phyloP scores from a whole-genome alignment of 2,113 vertebrate genomes.

The Callionymus lyra region DNA sequence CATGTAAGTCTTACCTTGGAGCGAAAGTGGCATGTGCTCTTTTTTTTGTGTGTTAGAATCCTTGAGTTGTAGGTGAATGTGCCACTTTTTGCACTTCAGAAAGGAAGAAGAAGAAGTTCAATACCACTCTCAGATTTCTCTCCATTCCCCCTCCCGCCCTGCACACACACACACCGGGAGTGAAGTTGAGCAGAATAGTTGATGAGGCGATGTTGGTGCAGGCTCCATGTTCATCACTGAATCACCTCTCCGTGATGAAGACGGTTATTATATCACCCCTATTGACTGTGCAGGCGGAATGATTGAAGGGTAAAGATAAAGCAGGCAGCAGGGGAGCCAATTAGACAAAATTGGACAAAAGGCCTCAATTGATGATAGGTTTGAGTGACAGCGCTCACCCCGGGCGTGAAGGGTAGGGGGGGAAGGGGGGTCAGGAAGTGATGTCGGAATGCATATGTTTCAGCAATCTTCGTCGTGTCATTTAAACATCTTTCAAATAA shows the following conservation, averaged over 20 bases:
- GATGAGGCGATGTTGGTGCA: constrained; percentile 35
- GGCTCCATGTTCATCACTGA: constrained; percentile 48
- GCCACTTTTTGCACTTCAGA: constrained; percentile 23
- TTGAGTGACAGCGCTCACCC: constrained; percentile 61
- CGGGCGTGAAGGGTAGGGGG: constrained; percentile 12
- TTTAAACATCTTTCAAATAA: no score
- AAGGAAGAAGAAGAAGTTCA: constrained; percentile 33
- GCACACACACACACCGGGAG: constrained; percentile 10
- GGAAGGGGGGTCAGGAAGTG: constrained; percentile 1
- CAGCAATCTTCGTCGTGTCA: no score
- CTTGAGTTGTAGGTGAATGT: constrained; percentile 12
- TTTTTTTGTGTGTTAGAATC: background rate
- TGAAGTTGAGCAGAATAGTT: constrained; percentile 42
- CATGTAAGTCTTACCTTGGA: constrained; percentile 87
- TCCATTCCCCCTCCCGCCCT: constrained; percentile 5
- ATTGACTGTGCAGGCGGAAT: constrained; percentile 54
- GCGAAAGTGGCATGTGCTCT: no score
- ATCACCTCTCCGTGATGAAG: constrained; percentile 55
- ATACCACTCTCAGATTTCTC: constrained; percentile 34
- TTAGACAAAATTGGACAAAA: constrained; percentile 72
- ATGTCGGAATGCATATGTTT: no score
- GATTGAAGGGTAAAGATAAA: constrained; percentile 61
- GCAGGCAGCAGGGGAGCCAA: constrained; percentile 65
- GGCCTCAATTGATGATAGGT: constrained; percentile 62
- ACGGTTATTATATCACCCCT: constrained; percentile 55